Percentiles rank a stretch among this genome's conserved stretches.
These are phyloP conservation scores for Engraulis encrasicolus DNA, from an alignment of 2,113 vertebrate species.

Conservation along the genomic window DNA sequence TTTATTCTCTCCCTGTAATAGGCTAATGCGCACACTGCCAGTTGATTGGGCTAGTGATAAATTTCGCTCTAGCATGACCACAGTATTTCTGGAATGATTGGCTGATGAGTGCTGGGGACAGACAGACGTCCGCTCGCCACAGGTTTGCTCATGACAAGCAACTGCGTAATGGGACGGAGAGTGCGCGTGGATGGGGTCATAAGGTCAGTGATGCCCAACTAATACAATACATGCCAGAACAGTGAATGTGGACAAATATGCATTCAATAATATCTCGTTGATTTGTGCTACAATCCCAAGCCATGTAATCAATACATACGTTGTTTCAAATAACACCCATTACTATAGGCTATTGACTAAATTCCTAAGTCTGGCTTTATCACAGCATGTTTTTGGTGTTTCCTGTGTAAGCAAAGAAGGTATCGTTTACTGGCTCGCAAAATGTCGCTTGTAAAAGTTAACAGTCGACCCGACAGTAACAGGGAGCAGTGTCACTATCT, in stretches of 20 bases:
- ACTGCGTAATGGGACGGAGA: background rate
- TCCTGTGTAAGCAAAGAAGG: conserved; percentile 74
- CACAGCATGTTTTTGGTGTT: conserved; percentile 73
- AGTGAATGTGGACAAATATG: background rate
- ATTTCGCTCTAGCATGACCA: background rate
- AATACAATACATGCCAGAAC: background rate
- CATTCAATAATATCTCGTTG: background rate
- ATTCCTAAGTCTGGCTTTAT: conserved; percentile 70
- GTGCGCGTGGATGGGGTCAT: background rate
- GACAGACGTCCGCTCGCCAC: background rate
- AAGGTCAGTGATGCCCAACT: background rate
- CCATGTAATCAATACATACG: conserved; percentile 69
- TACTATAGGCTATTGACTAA: conserved; percentile 61
- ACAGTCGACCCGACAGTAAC: conserved; percentile 76
- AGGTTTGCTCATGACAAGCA: background rate
- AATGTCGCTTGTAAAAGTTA: conserved; percentile 78
- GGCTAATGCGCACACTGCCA: too few species aligned
- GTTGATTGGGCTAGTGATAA: background rate
- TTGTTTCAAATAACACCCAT: conserved; percentile 49
- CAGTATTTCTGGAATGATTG: background rate
- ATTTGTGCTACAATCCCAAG: background rate
- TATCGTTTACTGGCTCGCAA: conserved; percentile 77
- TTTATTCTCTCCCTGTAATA: too few species aligned
- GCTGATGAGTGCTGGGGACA: background rate
- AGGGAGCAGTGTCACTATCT: conserved; percentile 68